Evolutionary conservation across 1,140 invertebrate genomes (phyloP), one percentile per base, ranked within the genome.

Genomic region (Oryctes rhinoceros): DNA sequence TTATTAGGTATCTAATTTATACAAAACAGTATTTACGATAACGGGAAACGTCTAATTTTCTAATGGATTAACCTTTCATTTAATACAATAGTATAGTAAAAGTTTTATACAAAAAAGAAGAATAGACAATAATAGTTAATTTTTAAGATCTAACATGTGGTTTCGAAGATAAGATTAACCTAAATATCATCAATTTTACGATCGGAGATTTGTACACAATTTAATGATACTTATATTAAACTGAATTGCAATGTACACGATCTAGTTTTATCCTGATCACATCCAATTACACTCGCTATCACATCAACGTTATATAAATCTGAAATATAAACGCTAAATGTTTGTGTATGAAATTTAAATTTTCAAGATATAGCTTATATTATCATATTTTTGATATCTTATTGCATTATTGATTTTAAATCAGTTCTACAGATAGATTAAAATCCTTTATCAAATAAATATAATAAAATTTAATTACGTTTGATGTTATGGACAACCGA

Each of bases 11-110:
- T 59, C 15, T 59, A 59, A 59, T 59, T 59, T 59, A 18, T 18
- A 18, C 53, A 18, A 18, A 59, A 7, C 39, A 44, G 39, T 44
- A 44, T 44, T 44, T 65, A 24, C 10, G 24, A 39, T 74, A 24
- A 37, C 30, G 37, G 4, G 2, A 15, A 37, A 18, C 13, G 13
- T 9, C 20, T 74, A 74, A 74, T 74, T 74, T 74, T 74, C 67
- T 74, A 74, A 39, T 74, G 67, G 67, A 37, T 74, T 3, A 74
- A 74, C 30, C 37, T 74, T 74, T 35, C 10, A 39, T 74, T 74
- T 74, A 9, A 15, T 35, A 37, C 67, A 37, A 13, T 35, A 74
- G 0, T 35, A 24, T 20, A 18, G 13, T 13, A 71, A n/a, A 71
- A 30, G 13, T 3, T 74, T 74, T 74, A 30, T 59, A 59, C 4